Evolutionary conservation across 1,140 invertebrate species (phyloP), one percentile per base, ranked within the genome.

Genomic region (fruit fly (Drosophila melanogaster)): DNA sequence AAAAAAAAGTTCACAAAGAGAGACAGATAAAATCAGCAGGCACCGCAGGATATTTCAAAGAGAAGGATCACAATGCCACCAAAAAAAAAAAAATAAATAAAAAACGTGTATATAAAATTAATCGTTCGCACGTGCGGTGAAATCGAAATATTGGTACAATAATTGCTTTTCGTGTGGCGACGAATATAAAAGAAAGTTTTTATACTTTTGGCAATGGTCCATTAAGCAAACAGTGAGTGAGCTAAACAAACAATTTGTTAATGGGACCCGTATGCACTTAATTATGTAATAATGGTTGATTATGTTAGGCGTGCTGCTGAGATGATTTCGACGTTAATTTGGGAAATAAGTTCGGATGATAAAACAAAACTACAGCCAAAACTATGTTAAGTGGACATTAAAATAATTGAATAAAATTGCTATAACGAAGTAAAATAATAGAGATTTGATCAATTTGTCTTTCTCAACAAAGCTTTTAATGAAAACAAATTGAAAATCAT

Each of bases 111-210:
- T 49, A 64, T 57, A 77, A 74, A 86, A 77, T 85, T 81, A 81
- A 85, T 70, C 81, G 78, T 30, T 66, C 40, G 81, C 81, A 87
- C 81, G 78, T 85, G 81, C 59, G 44, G 49, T 70, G 57, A 76
- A 85, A 76, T n/a, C 33, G 14, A 62, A 79, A 75, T 62, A 59
- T 85, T 71, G 66, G 15, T 56, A 66, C 60, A 51, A 57, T 79
- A 79, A 79, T 79, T 79, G 53, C 47, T 44, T 51, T 43, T 41
- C 81, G 73, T 85, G 77, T 19, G 47, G 77, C 38, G 57, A 80
- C 59, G 81, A 49, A 65, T 61, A 84, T 72, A 85, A 85, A 85
- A 86, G 81, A 85, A 85, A 85, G 81, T 83, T 73, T 65, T 43
- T 35, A 3, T 56, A 46, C 14, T 37, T 43, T 65, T 56, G 65